Percentiles rank a stretch among this genome's conserved stretches.
phyloP scores from a whole-genome alignment of 2,888 invertebrate genomes.

The Thymelicus sylvestris region DNA sequence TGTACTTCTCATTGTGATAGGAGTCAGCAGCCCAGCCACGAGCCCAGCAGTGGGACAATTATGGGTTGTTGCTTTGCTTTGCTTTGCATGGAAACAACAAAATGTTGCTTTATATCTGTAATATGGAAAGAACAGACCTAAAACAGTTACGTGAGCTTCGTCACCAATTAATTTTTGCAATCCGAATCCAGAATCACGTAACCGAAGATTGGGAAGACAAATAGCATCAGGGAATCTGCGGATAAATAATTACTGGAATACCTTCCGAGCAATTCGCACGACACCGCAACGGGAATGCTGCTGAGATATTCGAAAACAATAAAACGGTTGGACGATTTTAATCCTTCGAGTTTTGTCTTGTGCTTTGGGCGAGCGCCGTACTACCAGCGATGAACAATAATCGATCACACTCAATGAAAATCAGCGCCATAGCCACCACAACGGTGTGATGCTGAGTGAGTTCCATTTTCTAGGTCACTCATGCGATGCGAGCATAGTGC shows the following conservation, averaged over 20 bases:
- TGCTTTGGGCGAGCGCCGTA: conserved; percentile 52
- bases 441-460: too few species aligned
- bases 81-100: too few species aligned
- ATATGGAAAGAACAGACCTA: neutral
- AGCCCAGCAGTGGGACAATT: too few species aligned
- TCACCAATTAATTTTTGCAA: neutral
- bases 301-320: conserved; percentile 68
- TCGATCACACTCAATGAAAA: too few species aligned
- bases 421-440: neutral
- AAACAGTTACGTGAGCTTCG: neutral
- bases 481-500: too few species aligned
- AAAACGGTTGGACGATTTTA: conserved; percentile 68
- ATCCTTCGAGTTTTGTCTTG: conserved; percentile 65
- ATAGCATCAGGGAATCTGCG: conserved; percentile 13
- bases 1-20: too few species aligned
- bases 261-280: conserved; percentile 30
- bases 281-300: conserved; percentile 40
- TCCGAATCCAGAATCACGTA: neutral
- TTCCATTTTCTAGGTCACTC: too few species aligned
- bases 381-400: neutral
- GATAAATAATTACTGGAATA: conserved; percentile 35
- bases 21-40: too few species aligned
- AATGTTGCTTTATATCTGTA: too few species aligned
- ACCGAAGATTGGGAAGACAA: neutral
- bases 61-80: too few species aligned